Conservation (phyloP, 2,888 invertebrate genomes). For the Lasioglossum calceatum region DNA sequence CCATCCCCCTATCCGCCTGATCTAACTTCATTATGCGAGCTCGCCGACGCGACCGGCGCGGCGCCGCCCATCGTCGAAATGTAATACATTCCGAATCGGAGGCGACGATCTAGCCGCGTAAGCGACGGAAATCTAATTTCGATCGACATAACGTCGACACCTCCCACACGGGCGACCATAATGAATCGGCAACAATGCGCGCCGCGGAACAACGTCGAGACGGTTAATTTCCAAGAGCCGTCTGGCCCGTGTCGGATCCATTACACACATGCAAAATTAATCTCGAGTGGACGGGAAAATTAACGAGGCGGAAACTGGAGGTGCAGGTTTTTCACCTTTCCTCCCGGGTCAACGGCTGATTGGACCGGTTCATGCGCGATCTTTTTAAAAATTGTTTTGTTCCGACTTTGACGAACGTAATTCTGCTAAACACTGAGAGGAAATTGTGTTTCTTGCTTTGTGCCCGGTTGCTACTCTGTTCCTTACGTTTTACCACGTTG, state of each 20-base stretch:
- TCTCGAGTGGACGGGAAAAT: slow-evolving; percentile 10
- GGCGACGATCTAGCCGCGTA: slow-evolving; percentile 11
- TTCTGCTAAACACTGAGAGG: neutral
- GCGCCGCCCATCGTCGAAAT: neutral
- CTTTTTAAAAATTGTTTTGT: neutral
- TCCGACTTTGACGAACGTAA: neutral
- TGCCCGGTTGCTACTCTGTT: neutral
- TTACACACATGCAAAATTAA: neutral
- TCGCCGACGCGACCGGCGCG: neutral
- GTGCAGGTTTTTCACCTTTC: neutral
- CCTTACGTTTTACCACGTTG: neutral
- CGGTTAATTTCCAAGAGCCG: neutral
- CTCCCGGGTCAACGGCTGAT: neutral
- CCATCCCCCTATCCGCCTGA: neutral
- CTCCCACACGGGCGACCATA: neutral
- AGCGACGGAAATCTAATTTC: slow-evolving; percentile 38
- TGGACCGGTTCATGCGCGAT: neutral
- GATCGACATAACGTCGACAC: slow-evolving; percentile 2
- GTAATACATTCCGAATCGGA: slow-evolving; percentile 27
- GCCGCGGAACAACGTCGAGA: neutral
- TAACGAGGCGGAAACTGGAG: neutral
- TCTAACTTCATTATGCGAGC: slow-evolving; percentile 40
- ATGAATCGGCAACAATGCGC: neutral
- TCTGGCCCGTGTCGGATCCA: neutral
- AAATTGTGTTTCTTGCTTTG: neutral